Evolutionary conservation across 2,888 invertebrate genomes (phyloP).

Genomic region (Parnassius smintheus): DNA sequence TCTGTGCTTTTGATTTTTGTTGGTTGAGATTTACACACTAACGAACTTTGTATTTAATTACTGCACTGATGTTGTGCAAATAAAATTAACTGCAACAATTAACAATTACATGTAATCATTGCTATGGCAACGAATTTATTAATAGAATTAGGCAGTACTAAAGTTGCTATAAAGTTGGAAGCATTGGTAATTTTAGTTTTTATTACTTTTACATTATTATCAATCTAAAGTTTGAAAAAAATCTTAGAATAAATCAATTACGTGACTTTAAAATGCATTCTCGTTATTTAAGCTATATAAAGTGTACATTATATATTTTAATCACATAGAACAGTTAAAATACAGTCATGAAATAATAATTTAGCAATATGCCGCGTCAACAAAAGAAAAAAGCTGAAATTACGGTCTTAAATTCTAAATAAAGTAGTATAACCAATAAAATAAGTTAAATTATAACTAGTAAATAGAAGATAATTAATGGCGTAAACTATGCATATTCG

Average conservation of each 20-base stretch:
- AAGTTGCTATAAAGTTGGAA: not conserved
- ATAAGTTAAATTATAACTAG: conserved; percentile 25
- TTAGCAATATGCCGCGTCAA: not conserved
- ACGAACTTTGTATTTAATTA: not conserved
- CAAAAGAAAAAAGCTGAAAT: not conserved
- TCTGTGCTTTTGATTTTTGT: too few relatives aligned
- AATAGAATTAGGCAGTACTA: not conserved
- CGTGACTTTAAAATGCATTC: too few relatives aligned
- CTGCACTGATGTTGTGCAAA: not conserved
- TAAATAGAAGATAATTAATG: conserved; percentile 11
- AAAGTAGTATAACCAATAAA: conserved; percentile 25
- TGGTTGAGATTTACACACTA: not conserved
- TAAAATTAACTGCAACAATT: conserved; percentile 1
- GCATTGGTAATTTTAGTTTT: too few relatives aligned
- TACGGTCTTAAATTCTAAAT: conserved; percentile 12
- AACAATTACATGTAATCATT: conserved; percentile 6
- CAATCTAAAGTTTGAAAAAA: too few relatives aligned
- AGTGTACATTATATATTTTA: not conserved
- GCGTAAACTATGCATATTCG: conserved; percentile 1
- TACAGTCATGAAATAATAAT: not conserved
- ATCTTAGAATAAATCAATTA: too few relatives aligned
- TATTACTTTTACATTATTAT: too few relatives aligned
- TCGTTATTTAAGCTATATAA: too few relatives aligned
- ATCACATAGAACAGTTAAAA: not conserved
- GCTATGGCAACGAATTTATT: conserved; percentile 23